Evolutionary conservation across 2,797 vertebrate species (phyloP), one percentile per base, ranked within the genome.

Genomic region (Hipposideros larvatus): DNA sequence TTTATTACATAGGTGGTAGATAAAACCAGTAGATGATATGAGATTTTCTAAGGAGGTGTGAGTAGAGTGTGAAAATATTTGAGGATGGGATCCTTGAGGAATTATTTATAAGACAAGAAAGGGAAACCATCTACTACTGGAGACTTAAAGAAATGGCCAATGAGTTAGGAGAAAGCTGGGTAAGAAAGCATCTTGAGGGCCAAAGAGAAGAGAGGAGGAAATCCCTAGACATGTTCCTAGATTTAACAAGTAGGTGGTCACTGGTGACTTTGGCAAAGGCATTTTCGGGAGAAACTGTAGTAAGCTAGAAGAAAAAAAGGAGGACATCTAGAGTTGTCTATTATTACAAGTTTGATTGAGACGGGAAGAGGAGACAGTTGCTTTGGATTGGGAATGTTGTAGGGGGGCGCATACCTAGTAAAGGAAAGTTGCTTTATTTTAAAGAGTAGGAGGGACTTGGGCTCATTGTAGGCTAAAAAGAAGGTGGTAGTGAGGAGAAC

Each of bases 131-230:
- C 14, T 80, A n/a, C 8, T 82, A 28, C 28, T 74, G 41, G 22
- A 74, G 14, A 68, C 37, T 31, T 91, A 57, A 70, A 77, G 28
- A 63, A 68, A 48, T 59, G 41, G 1, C 46, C 48, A 24, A 1
- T 65, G 21, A 46, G 21, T 1, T 15, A 73, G 31, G 16, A 24
- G 8, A 88, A 14, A 89, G 41, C 6, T 46, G 68, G 1, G 31
- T 63, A 34, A 94, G 19, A 59, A 7, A 77, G 41, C n/a, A 43
- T 63, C 53, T 63, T 83, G 11, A 90, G 7, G 7, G 18, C 28
- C 15, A 77, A 94, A 92, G 55, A 84, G 14, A 89, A 91, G 21
- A 79, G 43, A 75, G 24, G 41, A 78, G 53, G 41, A 73, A 92
- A 82, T 21, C 22, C 31, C 14, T 77, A 4, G 48, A n/a, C 18